A percentile compares a stretch with the other conserved stretches of the same genome.
Conservation (phyloP, 1,140 invertebrate genomes). For the Formica selysi region DNA sequence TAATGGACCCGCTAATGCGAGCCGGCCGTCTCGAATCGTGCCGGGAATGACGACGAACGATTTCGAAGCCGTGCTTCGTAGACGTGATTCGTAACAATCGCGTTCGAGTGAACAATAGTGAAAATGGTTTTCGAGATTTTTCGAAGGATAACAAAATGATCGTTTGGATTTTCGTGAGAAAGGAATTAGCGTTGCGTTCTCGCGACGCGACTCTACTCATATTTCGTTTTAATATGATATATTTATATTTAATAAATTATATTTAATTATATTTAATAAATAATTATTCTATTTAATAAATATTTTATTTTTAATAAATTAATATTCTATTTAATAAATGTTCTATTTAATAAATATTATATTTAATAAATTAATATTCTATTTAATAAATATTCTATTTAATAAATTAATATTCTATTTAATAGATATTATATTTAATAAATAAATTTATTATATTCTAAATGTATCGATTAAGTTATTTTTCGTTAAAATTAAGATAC, state of each 20-base stretch:
- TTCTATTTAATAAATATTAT: too few species aligned
- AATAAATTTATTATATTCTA: too few species aligned
- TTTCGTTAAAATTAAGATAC: background rate
- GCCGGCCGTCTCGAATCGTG: constrained; percentile 74
- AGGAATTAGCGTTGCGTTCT: constrained; percentile 40
- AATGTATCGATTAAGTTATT: background rate
- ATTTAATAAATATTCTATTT: too few species aligned
- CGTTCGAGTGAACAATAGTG: constrained; percentile 23
- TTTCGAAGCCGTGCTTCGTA: constrained; percentile 65
- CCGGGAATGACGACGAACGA: constrained; percentile 77
- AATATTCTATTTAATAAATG: too few species aligned
- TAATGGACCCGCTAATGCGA: constrained; percentile 81
- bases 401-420: too few species aligned
- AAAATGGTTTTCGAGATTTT: constrained; percentile 50
- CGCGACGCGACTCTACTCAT: background rate
- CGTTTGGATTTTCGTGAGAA: constrained; percentile 49
- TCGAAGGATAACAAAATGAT: constrained; percentile 46
- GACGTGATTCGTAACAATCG: constrained; percentile 70
- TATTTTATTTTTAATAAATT: too few species aligned
- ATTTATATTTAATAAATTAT: too few species aligned
- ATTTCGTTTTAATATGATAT: constrained; percentile 4
- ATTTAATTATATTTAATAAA: too few species aligned
- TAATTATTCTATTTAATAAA: too few species aligned
- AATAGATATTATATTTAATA: too few species aligned
- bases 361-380: too few species aligned